Base-by-base conservation (phyloP, 1,140 invertebrate genomes). In the Homarus americanus region DNA sequence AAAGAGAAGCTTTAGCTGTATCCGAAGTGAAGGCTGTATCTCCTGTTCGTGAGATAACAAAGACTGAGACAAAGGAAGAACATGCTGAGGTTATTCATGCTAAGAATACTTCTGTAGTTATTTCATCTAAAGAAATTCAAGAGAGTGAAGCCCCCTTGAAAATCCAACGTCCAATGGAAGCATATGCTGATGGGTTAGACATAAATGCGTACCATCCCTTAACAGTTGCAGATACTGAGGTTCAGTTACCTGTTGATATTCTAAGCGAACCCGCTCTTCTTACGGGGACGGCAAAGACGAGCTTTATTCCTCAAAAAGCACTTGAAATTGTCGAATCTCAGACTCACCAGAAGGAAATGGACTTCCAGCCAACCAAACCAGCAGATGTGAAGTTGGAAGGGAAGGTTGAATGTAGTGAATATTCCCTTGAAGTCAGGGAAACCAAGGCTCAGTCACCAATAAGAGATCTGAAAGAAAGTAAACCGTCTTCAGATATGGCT, bases 301-400 rank as follows among this genome's bases (percentile, higher is more conserved):
- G 73, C 28, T 79, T 92, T 49, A 76, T 91, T 73, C 75, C 91
- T 44, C 91, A 92, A 91, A 91, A 84, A 76, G 91, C 91, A 40
- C 20, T 92, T 73, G 92, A 91, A 82, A 78, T 92, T 44, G 41
- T 84, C n/a, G 92, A 92, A 80, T 87, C 82, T 44, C 83, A 79
- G 40, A 76, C 88, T 80, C 92, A 92, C 63, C 82, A 89, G 44
- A 92, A 92, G 41, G 92, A 92, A 75, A 78, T 90, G 63, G 80
- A 92, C 36, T 92, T 92, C 82, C 41, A 76, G n/a, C 85, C 92
- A 40, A 76, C 78, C 24, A 91, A 78, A 79, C 32, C 36, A 17
- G 82, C 89, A 49, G 82, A 87, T 78, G 4, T 91, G 32, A 89
- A 80, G 34, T 24, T 89, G 20, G 79, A 92, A 72, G 76, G 82